phyloP scores from a whole-genome alignment of 2,113 vertebrate genomes.

The Sula dactylatra region DNA sequence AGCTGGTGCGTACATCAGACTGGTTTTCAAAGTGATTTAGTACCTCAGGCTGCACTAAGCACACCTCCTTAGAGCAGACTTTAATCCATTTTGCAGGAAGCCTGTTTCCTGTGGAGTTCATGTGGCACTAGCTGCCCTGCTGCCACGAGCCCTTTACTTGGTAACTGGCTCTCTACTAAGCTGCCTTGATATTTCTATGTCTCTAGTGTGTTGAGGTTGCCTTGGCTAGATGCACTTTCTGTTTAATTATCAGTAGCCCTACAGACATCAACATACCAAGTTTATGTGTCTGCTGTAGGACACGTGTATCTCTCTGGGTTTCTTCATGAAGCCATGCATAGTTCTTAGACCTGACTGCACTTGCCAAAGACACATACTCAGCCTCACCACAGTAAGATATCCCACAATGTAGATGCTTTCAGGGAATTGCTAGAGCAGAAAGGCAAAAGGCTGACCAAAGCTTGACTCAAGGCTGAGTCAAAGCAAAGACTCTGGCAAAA shows the following conservation, averaged over 20 bases:
- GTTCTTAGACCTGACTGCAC: background rate
- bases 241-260: background rate
- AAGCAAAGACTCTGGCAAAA: background rate
- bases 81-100: background rate
- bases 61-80: background rate
- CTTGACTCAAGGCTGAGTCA: background rate
- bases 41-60: background rate
- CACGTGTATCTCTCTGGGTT: background rate
- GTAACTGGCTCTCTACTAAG: background rate
- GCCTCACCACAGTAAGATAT: background rate
- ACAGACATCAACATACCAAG: background rate
- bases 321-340: background rate
- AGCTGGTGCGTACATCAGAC: background rate
- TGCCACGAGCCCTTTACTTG: background rate
- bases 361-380: background rate
- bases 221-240: background rate
- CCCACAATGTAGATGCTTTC: background rate
- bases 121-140: background rate
- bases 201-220: background rate
- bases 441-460: background rate
- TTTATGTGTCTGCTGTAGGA: background rate
- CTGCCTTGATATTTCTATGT: background rate
- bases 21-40: conserved; percentile 1
- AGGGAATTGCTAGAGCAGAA: background rate
- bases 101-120: background rate